Base-by-base conservation (phyloP, 64 coral and sea anemone species). In the Pocillopora damicornis region DNA sequence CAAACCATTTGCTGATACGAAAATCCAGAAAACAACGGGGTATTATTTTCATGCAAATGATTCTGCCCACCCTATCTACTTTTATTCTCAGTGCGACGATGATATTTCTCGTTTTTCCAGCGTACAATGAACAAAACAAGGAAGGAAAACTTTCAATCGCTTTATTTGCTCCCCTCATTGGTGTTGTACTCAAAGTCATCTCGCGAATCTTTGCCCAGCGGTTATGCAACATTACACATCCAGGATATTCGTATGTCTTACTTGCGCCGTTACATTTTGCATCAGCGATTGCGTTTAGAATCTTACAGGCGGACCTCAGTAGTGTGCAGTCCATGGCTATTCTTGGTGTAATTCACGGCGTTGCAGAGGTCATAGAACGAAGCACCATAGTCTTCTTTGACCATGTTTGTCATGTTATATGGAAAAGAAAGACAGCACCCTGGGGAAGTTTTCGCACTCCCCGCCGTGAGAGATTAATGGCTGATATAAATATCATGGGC, bases 381-480 rank as follows among this genome's bases (percentile, higher is more conserved):
- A 68, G 65, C 65, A 68, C 65, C 17, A 68, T 68, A 22, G 65
- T 68, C 23, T 0, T 68, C 8, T 20, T 68, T 68, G 65, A 68
- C 23, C 65, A 68, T 22, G 23, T 68, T 68, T 68, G 18, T 9
- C 65, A 68, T 68, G 18, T 20, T 8, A 68, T 68, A 9, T 68
- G 65, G 20, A 68, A 68, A 68, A 68, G 20, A 68, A 68, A 15
- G 17, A 18, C 65, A 68, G 65, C 65, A 8, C 65, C 65, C 22
- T 68, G 65, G 65, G 65, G 65, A 68, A 68, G 65, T 68, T 68
- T 68, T 68, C 65, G 65, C 9, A 68, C 65, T 68, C 65, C 65
- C 23, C 65, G 65, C 65, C 65, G 65, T 68, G 65, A 68, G 65
- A 68, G 65, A 68, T 22, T 68, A 68, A 68, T 17, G 65, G 65